Evolutionary conservation across 2,797 vertebrate species (phyloP).

Genomic region (Cossypha heuglini): DNA sequence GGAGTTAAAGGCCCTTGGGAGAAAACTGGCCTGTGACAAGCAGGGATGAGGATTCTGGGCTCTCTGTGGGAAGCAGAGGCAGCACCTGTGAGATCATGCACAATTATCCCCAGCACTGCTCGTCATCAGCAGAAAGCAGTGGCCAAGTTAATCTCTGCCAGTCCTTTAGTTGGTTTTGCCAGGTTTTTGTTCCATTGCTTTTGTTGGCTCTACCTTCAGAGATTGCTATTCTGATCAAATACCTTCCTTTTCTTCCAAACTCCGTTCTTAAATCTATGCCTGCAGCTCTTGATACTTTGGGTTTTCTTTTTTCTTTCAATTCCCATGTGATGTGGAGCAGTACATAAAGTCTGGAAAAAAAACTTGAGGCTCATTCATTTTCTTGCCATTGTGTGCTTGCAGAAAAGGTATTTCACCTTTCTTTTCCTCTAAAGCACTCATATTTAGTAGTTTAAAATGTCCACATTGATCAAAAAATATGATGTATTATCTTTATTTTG

Average conservation of each 20-base stretch:
- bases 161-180: neutral
- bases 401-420: neutral
- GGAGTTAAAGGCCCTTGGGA: neutral
- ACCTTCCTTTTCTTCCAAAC: neutral
- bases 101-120: neutral
- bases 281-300: neutral
- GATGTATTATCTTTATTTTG: neutral
- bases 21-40: neutral
- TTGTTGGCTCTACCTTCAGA: neutral
- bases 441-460: neutral
- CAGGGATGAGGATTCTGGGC: neutral
- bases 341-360: neutral
- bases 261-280: neutral
- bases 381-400: neutral
- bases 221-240: neutral
- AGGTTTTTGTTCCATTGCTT: neutral
- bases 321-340: neutral
- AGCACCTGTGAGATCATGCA: neutral
- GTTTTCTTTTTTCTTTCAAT: neutral
- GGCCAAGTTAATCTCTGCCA: neutral
- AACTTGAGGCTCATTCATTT: neutral
- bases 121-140: fast-evolving
- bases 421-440: neutral
- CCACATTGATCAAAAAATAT: neutral
- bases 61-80: neutral